Conservation (phyloP, 2,797 vertebrate genomes). For the Microctenopoma lineatum region DNA sequence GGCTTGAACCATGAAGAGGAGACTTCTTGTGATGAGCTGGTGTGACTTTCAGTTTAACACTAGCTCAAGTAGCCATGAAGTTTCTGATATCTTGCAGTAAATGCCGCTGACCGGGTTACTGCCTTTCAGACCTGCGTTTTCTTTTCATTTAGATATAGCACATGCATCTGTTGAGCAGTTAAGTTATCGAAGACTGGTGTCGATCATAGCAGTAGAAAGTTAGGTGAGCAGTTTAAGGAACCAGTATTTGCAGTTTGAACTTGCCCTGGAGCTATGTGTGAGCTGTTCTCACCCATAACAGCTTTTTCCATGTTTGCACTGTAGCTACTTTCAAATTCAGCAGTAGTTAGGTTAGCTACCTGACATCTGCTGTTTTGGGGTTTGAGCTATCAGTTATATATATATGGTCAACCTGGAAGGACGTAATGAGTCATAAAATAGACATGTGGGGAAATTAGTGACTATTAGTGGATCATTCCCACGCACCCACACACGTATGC, state of each 20-base stretch:
- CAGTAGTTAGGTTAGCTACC: background rate
- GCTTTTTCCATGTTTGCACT: background rate
- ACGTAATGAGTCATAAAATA: constrained; percentile 7
- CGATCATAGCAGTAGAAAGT: background rate
- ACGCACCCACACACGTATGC: background rate
- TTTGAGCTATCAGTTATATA: background rate
- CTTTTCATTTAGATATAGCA: background rate
- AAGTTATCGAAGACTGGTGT: background rate
- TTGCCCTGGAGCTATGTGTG: background rate
- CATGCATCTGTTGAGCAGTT: background rate
- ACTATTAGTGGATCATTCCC: background rate
- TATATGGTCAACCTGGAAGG: background rate
- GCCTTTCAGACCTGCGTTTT: background rate
- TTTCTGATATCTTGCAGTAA: background rate
- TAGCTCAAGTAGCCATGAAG: background rate
- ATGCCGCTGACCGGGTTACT: background rate
- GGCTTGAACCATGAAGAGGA: constrained; percentile 3
- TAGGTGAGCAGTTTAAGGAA: background rate
- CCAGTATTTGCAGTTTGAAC: constrained; percentile 17
- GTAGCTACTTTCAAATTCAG: background rate
- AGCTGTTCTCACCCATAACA: background rate
- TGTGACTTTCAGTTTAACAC: background rate
- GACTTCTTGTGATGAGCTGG: constrained; percentile 18
- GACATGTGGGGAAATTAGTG: background rate
- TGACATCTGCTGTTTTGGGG: background rate